A percentile compares a stretch with the other conserved stretches of the same genome.
Conservation (phyloP, 2,888 invertebrate species). For the Alitta virens region DNA sequence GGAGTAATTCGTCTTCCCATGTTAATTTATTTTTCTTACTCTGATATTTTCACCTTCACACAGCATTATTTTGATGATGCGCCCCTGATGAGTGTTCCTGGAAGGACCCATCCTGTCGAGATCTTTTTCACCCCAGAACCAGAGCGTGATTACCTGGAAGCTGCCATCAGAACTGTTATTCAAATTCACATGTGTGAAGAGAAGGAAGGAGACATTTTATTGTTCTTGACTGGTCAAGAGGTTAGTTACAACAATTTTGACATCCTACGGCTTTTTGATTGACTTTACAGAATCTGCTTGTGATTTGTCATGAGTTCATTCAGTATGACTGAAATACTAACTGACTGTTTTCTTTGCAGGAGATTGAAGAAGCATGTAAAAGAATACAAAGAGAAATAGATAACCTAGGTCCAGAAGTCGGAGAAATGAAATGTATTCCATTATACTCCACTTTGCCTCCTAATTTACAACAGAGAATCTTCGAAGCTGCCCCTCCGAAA, state of each 20-base stretch:
- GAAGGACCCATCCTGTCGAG: slow-evolving; percentile 90
- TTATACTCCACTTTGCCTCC: slow-evolving; percentile 97
- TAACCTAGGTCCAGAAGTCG: slow-evolving; percentile 92
- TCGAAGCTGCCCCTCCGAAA: slow-evolving; percentile 92
- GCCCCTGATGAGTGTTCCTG: slow-evolving; percentile 97
- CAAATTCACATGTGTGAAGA: slow-evolving; percentile 85
- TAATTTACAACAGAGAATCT: slow-evolving; percentile 93
- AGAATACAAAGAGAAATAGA: slow-evolving; percentile 93
- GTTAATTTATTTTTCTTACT: too few species aligned
- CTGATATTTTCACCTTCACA: too few species aligned
- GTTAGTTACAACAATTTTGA: too few species aligned
- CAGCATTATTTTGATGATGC: slow-evolving; percentile 97
- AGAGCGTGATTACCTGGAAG: slow-evolving; percentile 95
- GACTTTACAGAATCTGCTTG: too few species aligned
- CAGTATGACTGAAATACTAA: too few species aligned
- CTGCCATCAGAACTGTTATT: slow-evolving; percentile 94
- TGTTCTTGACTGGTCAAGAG: slow-evolving; percentile 81
- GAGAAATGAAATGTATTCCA: slow-evolving; percentile 97
- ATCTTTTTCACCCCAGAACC: slow-evolving; percentile 99
- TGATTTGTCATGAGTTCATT: too few species aligned
- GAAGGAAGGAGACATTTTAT: slow-evolving; percentile 79
- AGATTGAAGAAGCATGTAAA: slow-evolving; percentile 99
- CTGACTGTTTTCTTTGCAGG: slow-evolving; percentile 56
- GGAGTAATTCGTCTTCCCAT: too few species aligned
- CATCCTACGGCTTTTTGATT: too few species aligned